Conservation (phyloP, 2,113 vertebrate genomes). For the Dermatemys mawii region DNA sequence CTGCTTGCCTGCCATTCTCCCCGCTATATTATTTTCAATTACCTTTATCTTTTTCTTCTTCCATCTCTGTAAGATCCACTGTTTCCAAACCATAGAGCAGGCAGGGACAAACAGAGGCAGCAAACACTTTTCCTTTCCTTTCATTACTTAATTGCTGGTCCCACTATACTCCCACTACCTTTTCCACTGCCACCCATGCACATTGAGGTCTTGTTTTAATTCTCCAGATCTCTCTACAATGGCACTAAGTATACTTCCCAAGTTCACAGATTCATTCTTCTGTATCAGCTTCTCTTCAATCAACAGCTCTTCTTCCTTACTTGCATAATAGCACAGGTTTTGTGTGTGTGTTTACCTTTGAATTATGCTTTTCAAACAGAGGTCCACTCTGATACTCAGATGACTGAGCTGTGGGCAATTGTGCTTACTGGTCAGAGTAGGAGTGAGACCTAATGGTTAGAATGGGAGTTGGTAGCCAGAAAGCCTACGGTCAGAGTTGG, state of each 20-base stretch:
- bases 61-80: not conserved
- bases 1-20: not conserved
- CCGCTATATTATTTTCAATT: not conserved
- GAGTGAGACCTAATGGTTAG: not conserved
- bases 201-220: not conserved
- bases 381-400: not conserved
- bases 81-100: not conserved
- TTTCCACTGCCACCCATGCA: not conserved
- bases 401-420: not conserved
- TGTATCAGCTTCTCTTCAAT: not conserved
- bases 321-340: not conserved
- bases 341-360: not conserved
- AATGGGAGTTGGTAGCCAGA: not conserved
- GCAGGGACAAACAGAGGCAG: not conserved
- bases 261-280: not conserved
- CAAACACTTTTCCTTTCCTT: not conserved
- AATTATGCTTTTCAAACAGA: not conserved
- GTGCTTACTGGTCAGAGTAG: not conserved
- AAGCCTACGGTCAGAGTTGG: not conserved
- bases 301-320: not conserved
- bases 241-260: not conserved
- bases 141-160: not conserved
- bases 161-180: not conserved
- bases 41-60: not conserved
- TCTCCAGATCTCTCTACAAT: not conserved